These are phyloP conservation scores for Plectrocnemia conspersa DNA, from an alignment of 1,140 invertebrate species.

Conservation along the genomic window DNA sequence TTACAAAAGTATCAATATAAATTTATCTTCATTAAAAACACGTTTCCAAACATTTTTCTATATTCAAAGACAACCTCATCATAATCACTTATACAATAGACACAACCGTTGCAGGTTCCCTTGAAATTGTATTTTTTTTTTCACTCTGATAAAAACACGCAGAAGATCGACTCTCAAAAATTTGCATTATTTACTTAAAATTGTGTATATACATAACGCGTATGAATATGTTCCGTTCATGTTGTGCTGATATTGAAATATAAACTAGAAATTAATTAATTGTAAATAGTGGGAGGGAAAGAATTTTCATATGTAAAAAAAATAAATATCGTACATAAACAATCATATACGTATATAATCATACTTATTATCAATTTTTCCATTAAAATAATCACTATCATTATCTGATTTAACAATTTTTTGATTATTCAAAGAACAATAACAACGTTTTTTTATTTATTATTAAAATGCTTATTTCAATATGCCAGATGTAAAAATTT, in stretches of 20 bases:
- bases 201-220: not conserved
- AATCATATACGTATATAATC: conserved; percentile 23
- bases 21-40: not conserved
- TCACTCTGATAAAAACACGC: no score
- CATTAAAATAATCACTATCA: conserved; percentile 33
- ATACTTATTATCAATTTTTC: conserved; percentile 31
- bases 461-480: conserved; percentile 25
- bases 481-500: conserved; percentile 9
- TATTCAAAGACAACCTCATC: conserved; percentile 2
- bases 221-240: not conserved
- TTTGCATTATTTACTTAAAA: not conserved
- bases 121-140: not conserved
- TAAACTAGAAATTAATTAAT: conserved; percentile 3
- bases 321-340: conserved; percentile 35
- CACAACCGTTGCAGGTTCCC: conserved; percentile 2
- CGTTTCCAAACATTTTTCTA: not conserved
- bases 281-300: not conserved
- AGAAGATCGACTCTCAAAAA: not conserved
- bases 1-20: not conserved
- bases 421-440: conserved; percentile 34
- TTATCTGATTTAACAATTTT: conserved; percentile 35
- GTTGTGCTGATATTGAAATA: not conserved
- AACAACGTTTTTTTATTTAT: conserved; percentile 30
- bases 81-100: conserved; percentile 4
- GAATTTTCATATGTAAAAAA: conserved; percentile 19